Base-by-base conservation (phyloP, 2,797 vertebrate genomes). In the Lepilemur ruficaudatus region DNA sequence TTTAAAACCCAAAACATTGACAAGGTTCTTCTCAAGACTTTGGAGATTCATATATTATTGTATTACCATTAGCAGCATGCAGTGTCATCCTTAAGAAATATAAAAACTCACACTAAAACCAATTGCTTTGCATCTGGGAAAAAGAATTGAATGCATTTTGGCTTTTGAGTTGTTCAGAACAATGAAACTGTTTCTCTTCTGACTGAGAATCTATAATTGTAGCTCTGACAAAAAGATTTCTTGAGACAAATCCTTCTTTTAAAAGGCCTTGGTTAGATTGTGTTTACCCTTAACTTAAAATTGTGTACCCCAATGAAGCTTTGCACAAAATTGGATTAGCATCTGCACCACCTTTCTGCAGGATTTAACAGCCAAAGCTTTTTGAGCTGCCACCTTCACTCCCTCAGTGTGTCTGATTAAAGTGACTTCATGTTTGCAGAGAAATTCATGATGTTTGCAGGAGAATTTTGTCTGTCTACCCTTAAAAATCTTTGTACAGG, bases 221-320 rank as follows among this genome's bases (percentile, higher is more conserved):
- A 86, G 48, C 70, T 46, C 69, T n/a, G 75, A 78, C 75, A 59
- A 28, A 96, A 96, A 91, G 50, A 73, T 63, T 85, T 88, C 76
- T 96, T 76, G 63, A 95, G 65, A 93, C 46, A 91, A 96, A 91
- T 73, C 67, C 30, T 86, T 83, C 89, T 79, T 95, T 87, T 86
- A 79, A 82, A 94, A 83, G 83, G 59, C 15, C 20, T 92, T 82
- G 69, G 90, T 92, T 70, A 92, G 70, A 89, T 79, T 57, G 63
- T 80, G 73, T 94, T 94, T 92, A 89, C 50, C 52, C n/a, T 96
- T 85, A 92, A 95, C 91, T 92, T 92, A 85, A 91, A 94, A 94
- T 46, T 3, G 0, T 65, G 78, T 3, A 28, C 20, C 14, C 30
- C 38, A 65, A 11, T 22, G n/a, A 81, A 70, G 84, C 23, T 61